Evolutionary conservation across 2,888 invertebrate species (phyloP).

Genomic region (Horisme vitalbata): DNA sequence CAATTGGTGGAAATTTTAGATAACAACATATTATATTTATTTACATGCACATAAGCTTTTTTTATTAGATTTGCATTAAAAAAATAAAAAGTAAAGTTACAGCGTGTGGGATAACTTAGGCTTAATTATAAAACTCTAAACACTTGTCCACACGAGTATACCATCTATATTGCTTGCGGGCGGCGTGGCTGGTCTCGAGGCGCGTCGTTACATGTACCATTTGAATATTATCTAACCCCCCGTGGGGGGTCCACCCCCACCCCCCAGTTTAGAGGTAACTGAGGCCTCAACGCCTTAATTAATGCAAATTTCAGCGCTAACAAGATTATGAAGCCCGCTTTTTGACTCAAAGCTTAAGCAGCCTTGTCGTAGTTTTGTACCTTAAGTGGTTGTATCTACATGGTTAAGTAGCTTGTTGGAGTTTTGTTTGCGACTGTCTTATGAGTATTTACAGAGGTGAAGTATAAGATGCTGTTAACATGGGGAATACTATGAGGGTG

Average conservation of each 20-base stretch:
- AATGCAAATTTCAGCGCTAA: slow-evolving; percentile 83
- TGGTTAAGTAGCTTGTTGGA: slow-evolving; percentile 37
- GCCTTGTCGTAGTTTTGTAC: slow-evolving; percentile 38
- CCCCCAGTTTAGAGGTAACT: slow-evolving; percentile 69
- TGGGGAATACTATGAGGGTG: slow-evolving; percentile 12
- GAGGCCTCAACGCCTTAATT: slow-evolving; percentile 77
- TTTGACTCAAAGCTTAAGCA: slow-evolving; percentile 67
- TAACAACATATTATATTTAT: too few species aligned
- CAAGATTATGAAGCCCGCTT: slow-evolving; percentile 82
- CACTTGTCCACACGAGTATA: slow-evolving; percentile 45
- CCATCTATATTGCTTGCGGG: slow-evolving; percentile 79
- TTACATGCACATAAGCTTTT: too few species aligned
- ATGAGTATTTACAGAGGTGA: slow-evolving; percentile 30
- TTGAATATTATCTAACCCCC: slow-evolving; percentile 80
- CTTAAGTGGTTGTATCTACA: slow-evolving; percentile 57
- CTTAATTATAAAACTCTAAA: slow-evolving; percentile 10
- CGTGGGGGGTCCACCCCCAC: slow-evolving; percentile 34
- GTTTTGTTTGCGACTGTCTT: slow-evolving; percentile 38
- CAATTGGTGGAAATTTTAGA: too few species aligned
- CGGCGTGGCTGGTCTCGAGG: slow-evolving; percentile 64
- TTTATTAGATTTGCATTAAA: too few species aligned
- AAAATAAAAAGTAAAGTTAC: too few species aligned
- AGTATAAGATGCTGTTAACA: slow-evolving; percentile 25
- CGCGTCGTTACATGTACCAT: slow-evolving; percentile 82
- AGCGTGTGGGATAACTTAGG: too few species aligned